These are phyloP conservation scores for Ethmia dodecea DNA, from an alignment of 2,888 invertebrate species.

Conservation along the genomic window DNA sequence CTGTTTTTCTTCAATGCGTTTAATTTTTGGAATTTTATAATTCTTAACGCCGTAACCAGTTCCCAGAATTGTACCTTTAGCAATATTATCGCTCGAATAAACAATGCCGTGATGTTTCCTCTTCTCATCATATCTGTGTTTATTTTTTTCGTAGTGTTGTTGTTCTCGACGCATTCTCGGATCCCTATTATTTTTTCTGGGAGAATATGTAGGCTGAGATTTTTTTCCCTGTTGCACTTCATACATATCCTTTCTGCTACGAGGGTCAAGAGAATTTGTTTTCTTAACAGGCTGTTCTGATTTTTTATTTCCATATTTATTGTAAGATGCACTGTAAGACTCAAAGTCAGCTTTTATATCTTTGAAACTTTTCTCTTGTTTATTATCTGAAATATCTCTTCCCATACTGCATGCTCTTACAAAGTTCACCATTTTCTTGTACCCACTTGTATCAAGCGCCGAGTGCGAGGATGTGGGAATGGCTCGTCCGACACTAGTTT, in stretches of 20 bases:
- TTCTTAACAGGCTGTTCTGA: conserved; percentile 2
- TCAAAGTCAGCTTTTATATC: conserved; percentile 60
- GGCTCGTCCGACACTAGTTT: too few species aligned
- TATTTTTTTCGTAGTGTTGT: conserved; percentile 21
- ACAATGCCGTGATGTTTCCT: conserved; percentile 46
- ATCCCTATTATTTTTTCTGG: conserved; percentile 48
- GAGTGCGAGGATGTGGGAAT: not conserved
- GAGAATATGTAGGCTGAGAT: conserved; percentile 31
- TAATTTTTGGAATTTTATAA: conserved; percentile 71
- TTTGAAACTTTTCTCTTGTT: conserved; percentile 37
- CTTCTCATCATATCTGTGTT: conserved; percentile 21
- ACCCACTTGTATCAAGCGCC: too few species aligned
- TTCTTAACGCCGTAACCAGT: conserved; percentile 64
- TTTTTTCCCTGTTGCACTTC: conserved; percentile 15
- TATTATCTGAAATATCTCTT: conserved; percentile 18
- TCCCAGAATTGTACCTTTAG: conserved; percentile 53
- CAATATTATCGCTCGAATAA: conserved; percentile 63
- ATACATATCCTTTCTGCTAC: conserved; percentile 26
- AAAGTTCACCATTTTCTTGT: conserved; percentile 18
- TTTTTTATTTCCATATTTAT: conserved; percentile 15
- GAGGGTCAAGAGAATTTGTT: conserved; percentile 11
- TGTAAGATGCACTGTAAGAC: conserved; percentile 31
- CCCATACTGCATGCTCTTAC: conserved; percentile 57
- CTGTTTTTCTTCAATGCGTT: conserved; percentile 34
- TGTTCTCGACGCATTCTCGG: conserved; percentile 43